Evolutionary conservation across 2,888 invertebrate genomes (phyloP).

Genomic region (Torymus texanus): DNA sequence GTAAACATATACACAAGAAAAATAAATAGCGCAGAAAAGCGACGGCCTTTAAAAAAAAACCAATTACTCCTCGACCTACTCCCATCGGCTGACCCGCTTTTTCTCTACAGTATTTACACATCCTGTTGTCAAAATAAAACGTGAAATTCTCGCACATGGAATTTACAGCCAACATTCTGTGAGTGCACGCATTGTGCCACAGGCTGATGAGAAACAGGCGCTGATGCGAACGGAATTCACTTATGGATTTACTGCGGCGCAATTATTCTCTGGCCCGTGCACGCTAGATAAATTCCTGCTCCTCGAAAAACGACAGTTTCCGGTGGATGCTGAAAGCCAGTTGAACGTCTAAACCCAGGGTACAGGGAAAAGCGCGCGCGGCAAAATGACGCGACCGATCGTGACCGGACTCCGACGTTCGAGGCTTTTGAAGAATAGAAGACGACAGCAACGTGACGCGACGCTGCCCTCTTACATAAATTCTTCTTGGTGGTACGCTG

Average conservation of each 20-base stretch:
- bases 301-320: no score
- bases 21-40: no score
- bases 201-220: not conserved
- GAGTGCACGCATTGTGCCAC: not conserved
- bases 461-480: constrained; percentile 10
- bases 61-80: no score
- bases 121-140: not conserved
- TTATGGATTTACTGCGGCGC: constrained; percentile 6
- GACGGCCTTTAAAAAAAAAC: no score
- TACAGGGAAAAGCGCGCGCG: not conserved
- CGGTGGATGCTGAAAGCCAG: no score
- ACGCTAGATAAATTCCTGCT: not conserved
- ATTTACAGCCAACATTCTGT: not conserved
- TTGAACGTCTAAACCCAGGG: no score
- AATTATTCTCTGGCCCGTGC: not conserved
- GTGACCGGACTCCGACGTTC: constrained; percentile 34
- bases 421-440: constrained; percentile 1
- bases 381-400: constrained; percentile 34
- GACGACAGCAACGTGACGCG: not conserved
- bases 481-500: not conserved
- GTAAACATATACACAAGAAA: no score
- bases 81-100: not conserved
- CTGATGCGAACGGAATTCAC: constrained; percentile 10
- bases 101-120: not conserved
- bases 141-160: not conserved